Conservation (phyloP, 2,888 invertebrate species). For the Meteorus colon region DNA sequence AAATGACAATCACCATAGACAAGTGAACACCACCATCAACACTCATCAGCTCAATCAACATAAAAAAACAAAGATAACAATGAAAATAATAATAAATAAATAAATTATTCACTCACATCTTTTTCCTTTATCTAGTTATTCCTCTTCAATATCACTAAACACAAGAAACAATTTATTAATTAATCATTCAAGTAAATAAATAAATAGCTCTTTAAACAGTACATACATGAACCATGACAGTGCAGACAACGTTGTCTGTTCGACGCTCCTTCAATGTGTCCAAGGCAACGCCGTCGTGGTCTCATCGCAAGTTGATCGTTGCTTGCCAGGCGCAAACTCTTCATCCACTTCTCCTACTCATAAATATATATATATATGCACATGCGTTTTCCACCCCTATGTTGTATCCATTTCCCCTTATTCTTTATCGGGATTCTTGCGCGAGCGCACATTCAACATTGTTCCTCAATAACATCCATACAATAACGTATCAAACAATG, state of each 20-base stretch:
- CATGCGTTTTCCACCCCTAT: slow-evolving; percentile 24
- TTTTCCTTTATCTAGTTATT: too few relatives aligned
- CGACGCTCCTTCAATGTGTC: slow-evolving; percentile 39
- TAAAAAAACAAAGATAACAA: too few relatives aligned
- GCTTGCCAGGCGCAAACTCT: slow-evolving; percentile 25
- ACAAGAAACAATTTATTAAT: too few relatives aligned
- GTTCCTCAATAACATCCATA: neutral
- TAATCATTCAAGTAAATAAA: too few relatives aligned
- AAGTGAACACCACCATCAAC: too few relatives aligned
- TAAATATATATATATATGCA: neutral
- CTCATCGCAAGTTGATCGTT: slow-evolving; percentile 19
- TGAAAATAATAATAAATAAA: too few relatives aligned
- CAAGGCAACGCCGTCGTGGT: slow-evolving; percentile 40
- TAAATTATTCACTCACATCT: too few relatives aligned
- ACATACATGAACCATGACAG: too few relatives aligned
- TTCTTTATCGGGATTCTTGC: slow-evolving; percentile 40
- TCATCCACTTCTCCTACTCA: neutral
- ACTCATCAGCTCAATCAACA: too few relatives aligned
- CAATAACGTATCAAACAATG: neutral
- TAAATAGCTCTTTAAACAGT: too few relatives aligned
- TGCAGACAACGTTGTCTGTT: slow-evolving; percentile 19
- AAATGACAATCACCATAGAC: too few relatives aligned
- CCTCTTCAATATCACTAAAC: too few relatives aligned
- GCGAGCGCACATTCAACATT: slow-evolving; percentile 45
- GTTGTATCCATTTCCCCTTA: slow-evolving; percentile 27